Conservation (phyloP, 92 coral and sea anemone genomes). For the Muricea muricata region DNA sequence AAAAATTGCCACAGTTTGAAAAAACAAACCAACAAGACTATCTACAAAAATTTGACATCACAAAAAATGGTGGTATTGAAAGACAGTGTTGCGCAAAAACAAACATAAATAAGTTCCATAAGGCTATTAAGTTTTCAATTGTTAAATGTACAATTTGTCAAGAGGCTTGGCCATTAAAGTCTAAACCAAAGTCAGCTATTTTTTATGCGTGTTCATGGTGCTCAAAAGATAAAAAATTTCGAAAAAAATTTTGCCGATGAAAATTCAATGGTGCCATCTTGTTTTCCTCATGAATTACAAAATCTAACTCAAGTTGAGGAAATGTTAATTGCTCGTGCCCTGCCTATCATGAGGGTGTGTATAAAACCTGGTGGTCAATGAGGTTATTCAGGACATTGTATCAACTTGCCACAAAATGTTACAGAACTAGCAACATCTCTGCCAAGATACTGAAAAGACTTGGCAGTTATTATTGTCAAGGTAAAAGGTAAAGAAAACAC, state of each 20-base stretch:
- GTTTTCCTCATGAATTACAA: background rate
- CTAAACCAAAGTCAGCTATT: background rate
- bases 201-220: background rate
- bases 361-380: background rate
- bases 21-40: background rate
- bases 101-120: background rate
- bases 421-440: background rate
- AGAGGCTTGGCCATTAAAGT: background rate
- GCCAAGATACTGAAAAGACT: background rate
- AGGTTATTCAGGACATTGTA: background rate
- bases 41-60: background rate
- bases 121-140: background rate
- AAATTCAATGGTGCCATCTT: background rate
- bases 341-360: background rate
- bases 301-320: background rate
- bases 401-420: background rate
- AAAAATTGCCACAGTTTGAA: background rate
- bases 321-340: background rate
- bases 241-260: too few species aligned
- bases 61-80: background rate
- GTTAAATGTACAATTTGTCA: background rate
- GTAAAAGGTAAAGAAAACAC: background rate
- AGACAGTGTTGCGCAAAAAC: background rate
- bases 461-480: background rate
- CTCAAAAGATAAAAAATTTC: too few species aligned